Evolutionary conservation across 1,140 invertebrate species (phyloP).

Genomic region (Bombus pyrosoma): DNA sequence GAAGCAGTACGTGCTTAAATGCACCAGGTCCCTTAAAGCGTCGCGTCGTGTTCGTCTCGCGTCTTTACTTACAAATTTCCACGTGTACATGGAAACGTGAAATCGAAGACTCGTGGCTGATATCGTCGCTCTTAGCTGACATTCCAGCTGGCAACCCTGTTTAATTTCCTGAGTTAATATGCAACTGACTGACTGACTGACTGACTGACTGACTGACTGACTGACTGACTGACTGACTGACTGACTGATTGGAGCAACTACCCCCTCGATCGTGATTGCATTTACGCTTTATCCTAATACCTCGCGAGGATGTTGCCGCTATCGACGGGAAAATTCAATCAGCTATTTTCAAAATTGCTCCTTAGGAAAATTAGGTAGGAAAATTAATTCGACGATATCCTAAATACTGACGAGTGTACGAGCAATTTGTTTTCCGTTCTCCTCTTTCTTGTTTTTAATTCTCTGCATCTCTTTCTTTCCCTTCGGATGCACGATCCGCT

Average conservation of each 20-base stretch:
- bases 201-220: no score
- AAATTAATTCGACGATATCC: no score
- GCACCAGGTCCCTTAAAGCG: neutral
- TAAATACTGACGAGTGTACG: no score
- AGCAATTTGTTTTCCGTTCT: no score
- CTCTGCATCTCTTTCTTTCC: neutral
- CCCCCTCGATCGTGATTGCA: conserved; percentile 54
- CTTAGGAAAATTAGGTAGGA: neutral
- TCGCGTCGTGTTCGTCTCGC: neutral
- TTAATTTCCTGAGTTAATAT: conserved; percentile 71
- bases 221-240: no score
- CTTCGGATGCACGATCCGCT: neutral
- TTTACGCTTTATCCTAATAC: conserved; percentile 11
- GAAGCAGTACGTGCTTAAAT: neutral
- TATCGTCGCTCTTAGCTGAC: neutral
- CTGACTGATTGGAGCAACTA: conserved; percentile 35
- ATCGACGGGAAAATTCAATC: conserved; percentile 41
- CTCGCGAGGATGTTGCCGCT: conserved; percentile 19
- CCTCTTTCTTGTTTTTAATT: no score
- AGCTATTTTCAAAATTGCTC: conserved; percentile 38
- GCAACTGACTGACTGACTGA: conserved; percentile 12
- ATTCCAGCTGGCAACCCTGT: conserved; percentile 51
- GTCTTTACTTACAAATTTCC: conserved; percentile 18
- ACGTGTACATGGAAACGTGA: conserved; percentile 5
- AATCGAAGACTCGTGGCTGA: neutral